phyloP scores from a whole-genome alignment of 1,140 invertebrate species.

The Chlorops oryzae region DNA sequence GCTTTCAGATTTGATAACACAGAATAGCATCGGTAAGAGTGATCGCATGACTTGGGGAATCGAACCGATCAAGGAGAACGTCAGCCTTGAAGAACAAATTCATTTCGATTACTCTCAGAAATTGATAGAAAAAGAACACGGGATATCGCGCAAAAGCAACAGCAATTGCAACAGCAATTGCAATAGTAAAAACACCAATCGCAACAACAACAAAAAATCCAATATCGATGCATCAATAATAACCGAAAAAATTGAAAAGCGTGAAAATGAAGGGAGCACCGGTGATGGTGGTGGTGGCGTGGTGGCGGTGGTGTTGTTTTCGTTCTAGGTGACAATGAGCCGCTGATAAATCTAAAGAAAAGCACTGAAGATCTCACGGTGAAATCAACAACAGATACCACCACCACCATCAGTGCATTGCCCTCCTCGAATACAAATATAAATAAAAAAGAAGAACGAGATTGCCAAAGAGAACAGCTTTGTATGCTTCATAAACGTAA shows the following conservation, averaged over 20 bases:
- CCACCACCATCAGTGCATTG: not conserved
- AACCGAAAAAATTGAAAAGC: not conserved
- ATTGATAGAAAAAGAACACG: constrained; percentile 36
- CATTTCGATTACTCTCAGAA: constrained; percentile 43
- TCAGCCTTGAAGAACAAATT: constrained; percentile 42
- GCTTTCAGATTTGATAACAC: constrained; percentile 44
- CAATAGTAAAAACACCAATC: no score
- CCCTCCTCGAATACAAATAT: no score
- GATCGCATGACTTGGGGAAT: constrained; percentile 46
- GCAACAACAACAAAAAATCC: constrained; percentile 30
- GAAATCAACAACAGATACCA: not conserved
- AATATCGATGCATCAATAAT: constrained; percentile 5
- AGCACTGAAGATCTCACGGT: constrained; percentile 38
- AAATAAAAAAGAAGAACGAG: not conserved
- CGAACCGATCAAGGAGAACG: constrained; percentile 43
- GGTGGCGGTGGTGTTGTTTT: constrained; percentile 57
- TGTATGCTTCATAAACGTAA: constrained; percentile 50
- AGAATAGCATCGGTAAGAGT: constrained; percentile 45
- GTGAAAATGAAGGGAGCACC: constrained; percentile 14
- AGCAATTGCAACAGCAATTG: constrained; percentile 17
- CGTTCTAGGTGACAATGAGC: constrained; percentile 69
- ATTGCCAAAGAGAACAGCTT: constrained; percentile 22
- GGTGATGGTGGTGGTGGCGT: constrained; percentile 13
- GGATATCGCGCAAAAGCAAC: constrained; percentile 26
- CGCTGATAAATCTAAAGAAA: constrained; percentile 50